A percentile compares a stretch with the other conserved stretches of the same genome.
These are phyloP conservation scores for Synergus umbraculus DNA, from an alignment of 2,888 invertebrate genomes.

Conservation along the genomic window DNA sequence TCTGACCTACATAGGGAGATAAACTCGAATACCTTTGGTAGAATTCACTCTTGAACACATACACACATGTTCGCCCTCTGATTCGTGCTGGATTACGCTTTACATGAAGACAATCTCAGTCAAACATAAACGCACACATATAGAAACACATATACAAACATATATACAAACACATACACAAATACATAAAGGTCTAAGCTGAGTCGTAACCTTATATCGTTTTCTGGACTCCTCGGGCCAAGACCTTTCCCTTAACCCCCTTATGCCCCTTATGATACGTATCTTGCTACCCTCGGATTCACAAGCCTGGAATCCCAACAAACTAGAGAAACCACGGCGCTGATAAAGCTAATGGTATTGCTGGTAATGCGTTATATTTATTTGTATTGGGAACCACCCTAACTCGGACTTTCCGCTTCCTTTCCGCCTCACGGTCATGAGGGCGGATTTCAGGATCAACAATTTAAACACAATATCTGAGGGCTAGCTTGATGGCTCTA, in stretches of 20 bases:
- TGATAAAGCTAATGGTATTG: conserved; percentile 63
- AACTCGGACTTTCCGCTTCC: neutral
- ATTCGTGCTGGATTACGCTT: conserved; percentile 9
- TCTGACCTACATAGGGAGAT: conserved; percentile 70
- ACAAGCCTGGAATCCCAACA: conserved; percentile 44
- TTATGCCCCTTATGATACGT: conserved; percentile 49
- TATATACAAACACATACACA: neutral
- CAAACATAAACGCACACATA: conserved; percentile 30
- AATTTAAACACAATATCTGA: neutral
- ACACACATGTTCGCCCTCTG: conserved; percentile 14
- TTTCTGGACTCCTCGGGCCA: conserved; percentile 50
- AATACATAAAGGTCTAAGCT: conserved; percentile 35
- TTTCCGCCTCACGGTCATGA: neutral
- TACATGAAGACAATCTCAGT: conserved; percentile 46
- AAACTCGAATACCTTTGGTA: conserved; percentile 59
- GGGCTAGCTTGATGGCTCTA: neutral
- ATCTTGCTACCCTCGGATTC: conserved; percentile 46
- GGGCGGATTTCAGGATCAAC: neutral
- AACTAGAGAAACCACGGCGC: conserved; percentile 52
- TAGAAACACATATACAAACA: neutral
- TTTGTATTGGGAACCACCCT: conserved; percentile 53
- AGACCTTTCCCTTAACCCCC: conserved; percentile 42
- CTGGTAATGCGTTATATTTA: conserved; percentile 60
- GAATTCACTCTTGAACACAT: conserved; percentile 42
- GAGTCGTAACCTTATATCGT: conserved; percentile 62